These are phyloP conservation scores for Micromesistius poutassou DNA, from an alignment of 2,797 vertebrate species.

Conservation along the genomic window DNA sequence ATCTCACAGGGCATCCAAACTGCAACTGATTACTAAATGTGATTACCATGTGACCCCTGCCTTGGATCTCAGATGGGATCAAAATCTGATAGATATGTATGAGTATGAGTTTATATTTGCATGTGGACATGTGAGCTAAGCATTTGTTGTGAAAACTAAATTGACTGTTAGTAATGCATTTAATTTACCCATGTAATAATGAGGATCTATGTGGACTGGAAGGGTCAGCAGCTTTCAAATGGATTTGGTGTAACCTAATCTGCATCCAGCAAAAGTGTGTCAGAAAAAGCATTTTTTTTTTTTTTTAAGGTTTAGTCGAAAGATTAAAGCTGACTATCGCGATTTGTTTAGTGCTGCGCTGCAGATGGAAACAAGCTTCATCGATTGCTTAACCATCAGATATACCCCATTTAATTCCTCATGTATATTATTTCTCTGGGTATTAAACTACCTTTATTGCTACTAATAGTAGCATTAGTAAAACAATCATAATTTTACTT, in stretches of 20 bases:
- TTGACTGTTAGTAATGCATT: conserved; percentile 46
- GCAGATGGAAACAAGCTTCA: neutral
- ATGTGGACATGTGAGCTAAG: conserved; percentile 28
- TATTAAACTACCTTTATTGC: neutral
- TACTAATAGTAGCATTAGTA: no score
- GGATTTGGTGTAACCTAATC: conserved; percentile 61
- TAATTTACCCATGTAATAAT: conserved; percentile 45
- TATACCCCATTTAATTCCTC: neutral
- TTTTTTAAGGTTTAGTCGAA: conserved; percentile 1
- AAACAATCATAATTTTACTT: neutral
- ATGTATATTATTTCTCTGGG: neutral
- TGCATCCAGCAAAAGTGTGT: neutral
- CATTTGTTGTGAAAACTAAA: conserved; percentile 50
- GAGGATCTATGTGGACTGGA: conserved; percentile 49
- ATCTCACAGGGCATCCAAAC: conserved; percentile 46
- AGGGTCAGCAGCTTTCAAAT: conserved; percentile 59
- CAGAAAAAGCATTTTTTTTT: neutral
- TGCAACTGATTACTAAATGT: conserved; percentile 20
- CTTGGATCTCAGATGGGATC: conserved; percentile 15
- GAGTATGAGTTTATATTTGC: conserved; percentile 23
- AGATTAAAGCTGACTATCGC: neutral
- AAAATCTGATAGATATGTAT: conserved; percentile 41
- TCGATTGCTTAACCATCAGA: neutral
- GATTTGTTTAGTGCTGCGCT: neutral
- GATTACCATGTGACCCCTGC: conserved; percentile 38